These are phyloP conservation scores for Albula glossodonta DNA, from an alignment of 2,113 vertebrate genomes.

Conservation along the genomic window DNA sequence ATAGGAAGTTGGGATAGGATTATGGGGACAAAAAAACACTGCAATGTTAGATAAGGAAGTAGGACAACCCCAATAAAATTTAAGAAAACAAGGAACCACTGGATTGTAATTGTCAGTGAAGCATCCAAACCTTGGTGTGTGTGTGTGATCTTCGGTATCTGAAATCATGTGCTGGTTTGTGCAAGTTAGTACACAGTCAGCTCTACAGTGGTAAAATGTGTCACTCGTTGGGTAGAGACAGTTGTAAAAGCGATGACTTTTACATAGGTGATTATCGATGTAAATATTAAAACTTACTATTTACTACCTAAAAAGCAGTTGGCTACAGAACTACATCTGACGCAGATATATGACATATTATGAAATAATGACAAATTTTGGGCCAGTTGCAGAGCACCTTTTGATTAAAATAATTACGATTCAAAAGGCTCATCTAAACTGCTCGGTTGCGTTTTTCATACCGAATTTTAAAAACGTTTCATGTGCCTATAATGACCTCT, in stretches of 20 bases:
- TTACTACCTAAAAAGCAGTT: too few species aligned
- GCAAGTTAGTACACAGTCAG: background rate
- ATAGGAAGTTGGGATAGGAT: too few species aligned
- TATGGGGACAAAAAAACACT: background rate
- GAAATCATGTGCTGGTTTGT: background rate
- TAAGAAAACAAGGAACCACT: background rate
- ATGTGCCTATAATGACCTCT: background rate
- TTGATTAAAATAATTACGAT: background rate
- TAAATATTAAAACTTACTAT: background rate
- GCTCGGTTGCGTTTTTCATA: background rate
- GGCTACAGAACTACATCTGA: background rate
- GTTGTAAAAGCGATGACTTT: background rate
- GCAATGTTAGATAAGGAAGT: background rate
- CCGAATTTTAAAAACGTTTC: background rate
- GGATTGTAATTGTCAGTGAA: background rate
- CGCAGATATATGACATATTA: slow-evolving; percentile 2
- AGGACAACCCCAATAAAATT: background rate
- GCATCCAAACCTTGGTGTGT: background rate
- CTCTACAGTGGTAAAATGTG: background rate
- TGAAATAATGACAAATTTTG: background rate
- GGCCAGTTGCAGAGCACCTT: background rate
- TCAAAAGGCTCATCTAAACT: slow-evolving; percentile 13
- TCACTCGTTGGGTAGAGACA: background rate
- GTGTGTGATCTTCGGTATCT: background rate
- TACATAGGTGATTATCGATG: background rate